These are phyloP conservation scores for Microtus oregoni DNA, from an alignment of 2,113 vertebrate genomes.

Conservation along the genomic window DNA sequence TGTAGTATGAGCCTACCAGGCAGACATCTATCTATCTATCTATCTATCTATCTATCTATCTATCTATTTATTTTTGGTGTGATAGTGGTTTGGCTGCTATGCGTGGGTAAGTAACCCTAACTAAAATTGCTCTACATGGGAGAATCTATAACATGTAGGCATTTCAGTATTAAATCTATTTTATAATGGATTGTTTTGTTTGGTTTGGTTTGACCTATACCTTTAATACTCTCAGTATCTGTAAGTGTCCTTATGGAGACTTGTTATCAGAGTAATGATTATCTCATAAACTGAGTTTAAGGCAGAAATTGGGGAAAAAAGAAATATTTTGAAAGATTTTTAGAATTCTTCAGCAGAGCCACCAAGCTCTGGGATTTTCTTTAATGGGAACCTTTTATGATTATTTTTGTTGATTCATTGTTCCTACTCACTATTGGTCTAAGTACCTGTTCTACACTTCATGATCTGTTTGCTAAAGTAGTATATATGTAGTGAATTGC, in stretches of 20 bases:
- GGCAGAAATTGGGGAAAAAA: too few species aligned
- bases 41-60: too few species aligned
- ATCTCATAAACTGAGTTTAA: neutral
- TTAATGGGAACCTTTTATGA: neutral
- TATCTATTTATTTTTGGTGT: too few species aligned
- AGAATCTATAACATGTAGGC: neutral
- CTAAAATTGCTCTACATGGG: neutral
- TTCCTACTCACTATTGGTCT: neutral
- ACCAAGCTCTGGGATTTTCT: neutral
- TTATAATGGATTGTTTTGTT: neutral
- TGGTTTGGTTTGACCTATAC: neutral
- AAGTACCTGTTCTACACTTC: neutral
- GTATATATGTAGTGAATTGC: neutral
- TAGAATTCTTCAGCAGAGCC: neutral
- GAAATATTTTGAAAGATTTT: neutral
- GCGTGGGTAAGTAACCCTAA: accelerated
- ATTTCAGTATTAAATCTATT: neutral
- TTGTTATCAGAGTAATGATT: neutral
- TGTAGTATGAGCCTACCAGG: neutral
- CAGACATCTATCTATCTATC: neutral
- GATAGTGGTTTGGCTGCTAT: neutral
- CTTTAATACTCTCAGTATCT: neutral
- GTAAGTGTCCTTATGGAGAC: neutral
- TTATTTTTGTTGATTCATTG: neutral
- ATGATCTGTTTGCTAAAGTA: neutral